phyloP scores from a whole-genome alignment of 2,888 invertebrate species.

The Agrochola lychnidis region DNA sequence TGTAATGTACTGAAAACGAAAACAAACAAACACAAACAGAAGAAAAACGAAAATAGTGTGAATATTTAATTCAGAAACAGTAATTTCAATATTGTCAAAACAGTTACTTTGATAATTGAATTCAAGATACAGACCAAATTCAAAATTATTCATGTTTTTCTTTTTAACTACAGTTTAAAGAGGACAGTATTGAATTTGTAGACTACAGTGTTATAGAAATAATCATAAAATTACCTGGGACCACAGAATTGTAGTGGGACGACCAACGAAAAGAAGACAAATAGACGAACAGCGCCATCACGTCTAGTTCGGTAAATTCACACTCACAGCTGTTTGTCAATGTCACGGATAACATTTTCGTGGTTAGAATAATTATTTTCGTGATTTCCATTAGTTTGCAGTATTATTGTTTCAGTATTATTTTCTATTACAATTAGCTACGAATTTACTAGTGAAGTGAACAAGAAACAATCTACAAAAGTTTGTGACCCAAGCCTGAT shows the following conservation, averaged over 20 bases:
- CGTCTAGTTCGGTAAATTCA: not conserved
- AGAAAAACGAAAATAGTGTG: not conserved
- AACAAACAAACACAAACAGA: too few relatives aligned
- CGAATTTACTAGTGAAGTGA: conserved; percentile 5
- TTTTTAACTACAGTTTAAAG: too few relatives aligned
- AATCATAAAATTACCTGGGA: conserved; percentile 7
- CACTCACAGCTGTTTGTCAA: conserved; percentile 36
- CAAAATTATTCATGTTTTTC: not conserved
- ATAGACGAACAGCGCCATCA: conserved; percentile 15
- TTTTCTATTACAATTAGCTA: not conserved
- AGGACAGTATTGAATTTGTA: too few relatives aligned
- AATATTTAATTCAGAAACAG: not conserved
- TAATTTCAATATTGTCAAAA: not conserved
- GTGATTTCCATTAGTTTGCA: conserved; percentile 1
- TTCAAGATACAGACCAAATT: not conserved
- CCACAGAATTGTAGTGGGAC: too few relatives aligned
- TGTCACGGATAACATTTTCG: conserved; percentile 34
- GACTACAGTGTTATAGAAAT: not conserved
- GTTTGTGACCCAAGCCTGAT: conserved; percentile 1
- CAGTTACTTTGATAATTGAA: not conserved
- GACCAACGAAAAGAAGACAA: not conserved
- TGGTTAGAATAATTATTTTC: conserved; percentile 14
- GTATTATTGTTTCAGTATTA: conserved; percentile 24
- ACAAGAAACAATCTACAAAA: not conserved
- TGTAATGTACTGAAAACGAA: too few relatives aligned